These are phyloP conservation scores for Drosophila teissieri DNA, from an alignment of 1,140 invertebrate genomes.

Conservation along the genomic window DNA sequence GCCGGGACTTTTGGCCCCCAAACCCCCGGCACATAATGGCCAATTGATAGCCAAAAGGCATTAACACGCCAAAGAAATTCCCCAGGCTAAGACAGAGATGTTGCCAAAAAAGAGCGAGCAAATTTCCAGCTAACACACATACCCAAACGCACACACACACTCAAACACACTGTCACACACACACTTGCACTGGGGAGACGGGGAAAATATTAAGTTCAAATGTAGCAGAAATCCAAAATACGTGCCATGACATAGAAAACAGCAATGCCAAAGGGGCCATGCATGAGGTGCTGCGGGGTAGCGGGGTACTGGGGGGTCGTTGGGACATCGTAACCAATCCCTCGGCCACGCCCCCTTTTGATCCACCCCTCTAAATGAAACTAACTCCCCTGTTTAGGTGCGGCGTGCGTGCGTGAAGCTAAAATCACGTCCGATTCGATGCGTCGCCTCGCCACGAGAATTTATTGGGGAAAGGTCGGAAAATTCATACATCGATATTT, in stretches of 20 bases:
- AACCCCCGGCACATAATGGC: slow-evolving; percentile 73
- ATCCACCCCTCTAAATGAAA: slow-evolving; percentile 27
- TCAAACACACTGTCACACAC: slow-evolving; percentile 1
- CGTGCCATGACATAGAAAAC: slow-evolving; percentile 79
- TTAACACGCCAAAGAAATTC: slow-evolving; percentile 82
- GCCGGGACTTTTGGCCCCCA: slow-evolving; percentile 23
- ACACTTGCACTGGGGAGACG: slow-evolving; percentile 8
- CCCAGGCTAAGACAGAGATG: slow-evolving; percentile 69
- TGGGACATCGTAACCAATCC: slow-evolving; percentile 62
- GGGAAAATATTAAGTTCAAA: slow-evolving; percentile 80
- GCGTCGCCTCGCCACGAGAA: slow-evolving; percentile 48
- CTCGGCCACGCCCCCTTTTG: slow-evolving; percentile 23
- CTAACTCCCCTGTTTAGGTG: slow-evolving; percentile 55
- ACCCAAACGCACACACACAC: slow-evolving; percentile 13
- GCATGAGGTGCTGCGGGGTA: neutral
- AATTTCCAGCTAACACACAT: slow-evolving; percentile 51
- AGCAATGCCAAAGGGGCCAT: slow-evolving; percentile 39
- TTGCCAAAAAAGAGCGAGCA: slow-evolving; percentile 58
- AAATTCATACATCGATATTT: slow-evolving; percentile 80
- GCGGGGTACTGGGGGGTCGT: neutral
- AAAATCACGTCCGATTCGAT: slow-evolving; percentile 79
- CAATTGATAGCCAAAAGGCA: slow-evolving; percentile 83
- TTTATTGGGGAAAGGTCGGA: slow-evolving; percentile 79
- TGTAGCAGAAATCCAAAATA: slow-evolving; percentile 82
- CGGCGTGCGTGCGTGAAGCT: slow-evolving; percentile 63